Percentiles rank a stretch among this genome's conserved stretches.
Evolutionary conservation across 2,888 invertebrate species (phyloP).

Genomic region (Eupithecia dodoneata): DNA sequence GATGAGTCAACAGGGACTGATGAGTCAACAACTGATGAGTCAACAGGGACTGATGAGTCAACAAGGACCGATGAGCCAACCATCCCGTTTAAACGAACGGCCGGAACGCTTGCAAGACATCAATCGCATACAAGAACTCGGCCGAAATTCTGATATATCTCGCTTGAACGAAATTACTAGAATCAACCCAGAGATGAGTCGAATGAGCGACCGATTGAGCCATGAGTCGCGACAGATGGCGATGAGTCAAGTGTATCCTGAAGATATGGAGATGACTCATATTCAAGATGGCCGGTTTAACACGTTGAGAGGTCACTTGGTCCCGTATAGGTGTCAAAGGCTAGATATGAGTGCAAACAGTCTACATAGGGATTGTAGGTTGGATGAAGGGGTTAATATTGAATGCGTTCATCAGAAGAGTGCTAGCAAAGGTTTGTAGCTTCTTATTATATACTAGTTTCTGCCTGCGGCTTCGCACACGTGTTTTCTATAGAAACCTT

Average conservation of each 20-base stretch:
- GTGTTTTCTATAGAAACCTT: too few relatives aligned
- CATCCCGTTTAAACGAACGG: conserved; percentile 39
- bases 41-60: conserved; percentile 32
- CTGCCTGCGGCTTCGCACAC: too few relatives aligned
- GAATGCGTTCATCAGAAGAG: conserved; percentile 76
- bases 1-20: too few relatives aligned
- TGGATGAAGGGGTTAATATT: conserved; percentile 63
- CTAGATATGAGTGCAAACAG: conserved; percentile 72
- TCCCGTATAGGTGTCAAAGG: conserved; percentile 72
- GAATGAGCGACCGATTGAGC: conserved; percentile 50
- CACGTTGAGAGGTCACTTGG: conserved; percentile 75
- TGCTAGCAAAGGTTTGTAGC: conserved; percentile 67
- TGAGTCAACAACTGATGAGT: conserved; percentile 21
- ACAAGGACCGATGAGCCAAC: conserved; percentile 36
- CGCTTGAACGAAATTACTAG: conserved; percentile 12
- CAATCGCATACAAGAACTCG: conserved; percentile 36
- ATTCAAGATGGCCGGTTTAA: conserved; percentile 64
- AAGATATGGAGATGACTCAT: conserved; percentile 51
- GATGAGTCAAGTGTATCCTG: conserved; percentile 55
- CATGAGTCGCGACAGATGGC: conserved; percentile 56
- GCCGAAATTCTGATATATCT: conserved; percentile 4
- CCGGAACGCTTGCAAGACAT: not conserved
- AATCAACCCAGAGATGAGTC: conserved; percentile 51
- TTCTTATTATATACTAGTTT: not conserved
- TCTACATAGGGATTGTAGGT: conserved; percentile 69